Base-by-base conservation (phyloP, 2,888 invertebrate genomes). In the Bhutanitis thaidina region DNA sequence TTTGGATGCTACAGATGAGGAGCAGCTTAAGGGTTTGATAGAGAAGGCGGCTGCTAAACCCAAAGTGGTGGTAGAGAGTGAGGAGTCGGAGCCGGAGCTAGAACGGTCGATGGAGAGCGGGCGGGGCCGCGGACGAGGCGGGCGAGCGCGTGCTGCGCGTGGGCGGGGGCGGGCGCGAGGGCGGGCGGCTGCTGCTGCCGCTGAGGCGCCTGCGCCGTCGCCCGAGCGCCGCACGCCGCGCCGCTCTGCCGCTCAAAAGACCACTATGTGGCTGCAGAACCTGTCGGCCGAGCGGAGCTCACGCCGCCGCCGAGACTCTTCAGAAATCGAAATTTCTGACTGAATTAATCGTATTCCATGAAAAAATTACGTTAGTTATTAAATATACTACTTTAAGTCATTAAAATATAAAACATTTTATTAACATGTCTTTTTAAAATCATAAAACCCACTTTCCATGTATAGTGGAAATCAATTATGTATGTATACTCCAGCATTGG, bases 251-350 rank as follows among this genome's bases (percentile, higher is more conserved):
- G 80, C 83, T 4, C 80, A 78, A 61, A 80, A 77, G 59, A 71
- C 76, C 7, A 64, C 64, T 35, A 66, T 73, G n/a, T 80, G 78
- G 82, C 65, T 84, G 40, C 80, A 84, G 57, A 79, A 61, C 53
- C 61, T 78, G 8, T 67, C 69, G 13, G 54, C 59, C 4, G 62
- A 62, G 35, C 65, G 67, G 34, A 55, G 60, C 3, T 56, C 69
- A 7, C 74, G 75, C 7, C 72, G 76, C 25, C 67, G 74, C 0
- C 69, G 74, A 12, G 67, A 69, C 41, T 78, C 80, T 7, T 75
- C 77, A 0, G 85, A 83, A 38, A 82, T 84, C 13, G 86, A 82
- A n/a, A 69, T 80, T 45, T 85, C 84, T 0, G 84, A 86, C 56
- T 85, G 14, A 37, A n/a, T 34, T 12, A 12, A 12, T 12, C 27